phyloP scores from a whole-genome alignment of 2,888 invertebrate species.

The Cremastobaeus sp. region DNA sequence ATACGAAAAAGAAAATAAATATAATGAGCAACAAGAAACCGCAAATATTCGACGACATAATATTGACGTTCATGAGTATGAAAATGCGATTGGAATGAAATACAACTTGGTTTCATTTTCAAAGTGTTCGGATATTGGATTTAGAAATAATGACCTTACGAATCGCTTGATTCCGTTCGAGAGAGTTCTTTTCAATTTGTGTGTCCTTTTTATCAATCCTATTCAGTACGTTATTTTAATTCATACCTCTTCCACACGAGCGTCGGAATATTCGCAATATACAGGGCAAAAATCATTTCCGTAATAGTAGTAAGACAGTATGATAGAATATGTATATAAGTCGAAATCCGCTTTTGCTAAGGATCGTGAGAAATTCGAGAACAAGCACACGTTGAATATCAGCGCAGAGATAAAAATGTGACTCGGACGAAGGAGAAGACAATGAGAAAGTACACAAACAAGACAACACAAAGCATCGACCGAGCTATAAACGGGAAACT shows the following conservation, averaged over 20 bases:
- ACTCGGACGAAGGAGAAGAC: constrained; percentile 32
- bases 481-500: constrained; percentile 26
- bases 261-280: constrained; percentile 29
- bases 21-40: too few species aligned
- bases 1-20: too few species aligned
- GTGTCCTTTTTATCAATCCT: too few species aligned
- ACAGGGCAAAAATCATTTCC: constrained; percentile 26
- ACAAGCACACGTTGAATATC: constrained; percentile 37
- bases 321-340: constrained; percentile 52
- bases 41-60: constrained; percentile 7
- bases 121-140: constrained; percentile 7
- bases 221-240: too few species aligned
- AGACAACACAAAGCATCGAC: constrained; percentile 22
- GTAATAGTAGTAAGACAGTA: constrained; percentile 34
- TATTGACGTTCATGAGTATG: constrained; percentile 3
- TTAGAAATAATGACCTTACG: constrained; percentile 13
- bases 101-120: constrained; percentile 1
- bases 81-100: neutral
- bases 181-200: constrained; percentile 1
- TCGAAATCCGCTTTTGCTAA: constrained; percentile 51
- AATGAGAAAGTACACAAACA: constrained; percentile 42
- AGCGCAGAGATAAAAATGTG: constrained; percentile 43
- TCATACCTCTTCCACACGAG: constrained; percentile 11
- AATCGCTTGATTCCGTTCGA: constrained; percentile 1
- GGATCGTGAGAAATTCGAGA: constrained; percentile 50